These are phyloP conservation scores for Bubo scandiacus DNA, from an alignment of 2,113 vertebrate species.

Conservation along the genomic window DNA sequence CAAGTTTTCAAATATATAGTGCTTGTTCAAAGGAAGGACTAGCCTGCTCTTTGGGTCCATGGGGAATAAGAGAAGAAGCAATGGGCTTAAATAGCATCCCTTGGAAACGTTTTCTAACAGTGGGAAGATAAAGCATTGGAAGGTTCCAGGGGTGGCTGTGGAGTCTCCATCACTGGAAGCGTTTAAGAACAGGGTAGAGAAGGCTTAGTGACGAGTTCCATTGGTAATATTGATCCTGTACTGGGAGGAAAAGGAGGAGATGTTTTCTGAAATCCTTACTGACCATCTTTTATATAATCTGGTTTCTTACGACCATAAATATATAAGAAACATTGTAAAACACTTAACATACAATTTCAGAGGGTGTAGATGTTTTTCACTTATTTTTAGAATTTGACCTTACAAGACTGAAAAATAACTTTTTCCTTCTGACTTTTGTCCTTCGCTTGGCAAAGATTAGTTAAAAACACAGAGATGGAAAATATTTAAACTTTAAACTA, in stretches of 20 bases:
- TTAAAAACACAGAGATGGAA: conserved; percentile 55
- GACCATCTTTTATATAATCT: neutral
- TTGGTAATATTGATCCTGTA: neutral
- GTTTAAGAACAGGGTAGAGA: neutral
- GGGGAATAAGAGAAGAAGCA: neutral
- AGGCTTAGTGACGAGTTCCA: neutral
- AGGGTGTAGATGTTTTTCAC: conserved; percentile 42
- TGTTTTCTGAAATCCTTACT: neutral
- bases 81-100: neutral
- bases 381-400: conserved; percentile 60
- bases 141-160: neutral
- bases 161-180: neutral
- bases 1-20: neutral
- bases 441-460: conserved; percentile 22
- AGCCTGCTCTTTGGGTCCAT: neutral
- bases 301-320: neutral
- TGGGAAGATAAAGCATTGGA: neutral
- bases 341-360: neutral
- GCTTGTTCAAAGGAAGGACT: neutral
- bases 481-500: conserved; percentile 23
- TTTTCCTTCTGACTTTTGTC: conserved; percentile 65
- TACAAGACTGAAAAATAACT: conserved; percentile 50
- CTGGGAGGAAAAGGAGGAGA: neutral
- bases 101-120: neutral
- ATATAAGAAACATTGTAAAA: neutral